Conservation (phyloP, 1,140 invertebrate genomes). For the Sesamia nonagrioides region DNA sequence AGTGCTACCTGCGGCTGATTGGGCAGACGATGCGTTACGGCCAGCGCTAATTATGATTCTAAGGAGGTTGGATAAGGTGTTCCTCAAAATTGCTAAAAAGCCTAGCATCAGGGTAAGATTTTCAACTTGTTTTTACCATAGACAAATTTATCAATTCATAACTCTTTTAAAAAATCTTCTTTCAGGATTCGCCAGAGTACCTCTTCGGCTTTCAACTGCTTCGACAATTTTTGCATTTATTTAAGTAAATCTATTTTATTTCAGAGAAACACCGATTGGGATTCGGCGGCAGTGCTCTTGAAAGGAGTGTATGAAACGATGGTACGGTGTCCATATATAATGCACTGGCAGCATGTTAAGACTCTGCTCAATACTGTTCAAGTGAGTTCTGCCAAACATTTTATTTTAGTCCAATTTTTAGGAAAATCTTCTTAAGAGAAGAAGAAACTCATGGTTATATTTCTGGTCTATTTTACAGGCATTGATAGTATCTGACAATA, state of each 20-base stretch:
- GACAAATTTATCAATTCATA: not conserved
- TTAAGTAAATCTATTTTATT: slow-evolving; percentile 48
- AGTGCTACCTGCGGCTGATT: slow-evolving; percentile 97
- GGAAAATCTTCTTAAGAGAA: no score
- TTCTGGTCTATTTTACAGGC: slow-evolving; percentile 85
- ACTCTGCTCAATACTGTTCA: slow-evolving; percentile 95
- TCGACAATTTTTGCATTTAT: no score
- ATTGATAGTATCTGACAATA: slow-evolving; percentile 93
- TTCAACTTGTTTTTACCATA: not conserved
- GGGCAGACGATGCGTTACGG: slow-evolving; percentile 97
- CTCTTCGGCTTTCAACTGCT: no score
- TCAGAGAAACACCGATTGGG: slow-evolving; percentile 97
- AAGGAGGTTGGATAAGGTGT: slow-evolving; percentile 98
- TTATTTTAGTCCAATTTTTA: not conserved
- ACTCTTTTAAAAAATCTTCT: no score
- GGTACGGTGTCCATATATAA: slow-evolving; percentile 97
- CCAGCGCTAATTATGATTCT: slow-evolving; percentile 97
- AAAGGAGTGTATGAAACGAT: slow-evolving; percentile 98
- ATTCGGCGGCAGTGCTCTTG: slow-evolving; percentile 96
- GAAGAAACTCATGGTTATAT: not conserved
- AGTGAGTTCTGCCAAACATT: slow-evolving; percentile 78
- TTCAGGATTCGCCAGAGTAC: no score
- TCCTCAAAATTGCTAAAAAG: slow-evolving; percentile 99
- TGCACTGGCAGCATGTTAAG: slow-evolving; percentile 98
- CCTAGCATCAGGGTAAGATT: slow-evolving; percentile 92